Conservation (phyloP, 2,797 vertebrate species). For the Bovichtus variegatus region DNA sequence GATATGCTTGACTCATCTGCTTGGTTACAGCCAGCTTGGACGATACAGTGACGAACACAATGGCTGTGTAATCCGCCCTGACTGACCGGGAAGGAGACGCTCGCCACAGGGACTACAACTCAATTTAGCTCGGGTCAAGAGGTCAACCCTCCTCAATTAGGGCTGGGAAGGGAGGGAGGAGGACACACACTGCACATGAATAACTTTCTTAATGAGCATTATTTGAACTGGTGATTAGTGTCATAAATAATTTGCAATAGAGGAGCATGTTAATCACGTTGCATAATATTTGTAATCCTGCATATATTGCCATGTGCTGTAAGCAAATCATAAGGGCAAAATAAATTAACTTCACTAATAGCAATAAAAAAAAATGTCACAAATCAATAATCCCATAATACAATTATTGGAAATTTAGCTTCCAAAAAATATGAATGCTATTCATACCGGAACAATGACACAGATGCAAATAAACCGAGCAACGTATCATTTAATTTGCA, state of each 20-base stretch:
- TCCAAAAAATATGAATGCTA: slow-evolving; percentile 15
- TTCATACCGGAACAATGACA: slow-evolving; percentile 31
- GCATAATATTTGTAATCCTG: slow-evolving; percentile 75
- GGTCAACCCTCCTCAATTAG: slow-evolving; percentile 88
- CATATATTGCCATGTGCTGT: slow-evolving; percentile 33
- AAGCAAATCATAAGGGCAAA: slow-evolving; percentile 44
- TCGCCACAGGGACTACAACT: slow-evolving; percentile 87
- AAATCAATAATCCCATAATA: slow-evolving; percentile 54
- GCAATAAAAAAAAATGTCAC: slow-evolving; percentile 15
- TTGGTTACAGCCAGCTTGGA: slow-evolving; percentile 84
- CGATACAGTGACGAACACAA: slow-evolving; percentile 82
- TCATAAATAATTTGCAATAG: slow-evolving; percentile 84
- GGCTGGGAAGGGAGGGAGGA: slow-evolving; percentile 68
- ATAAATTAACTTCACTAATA: not conserved
- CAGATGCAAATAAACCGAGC: slow-evolving; percentile 46
- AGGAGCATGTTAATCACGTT: slow-evolving; percentile 78
- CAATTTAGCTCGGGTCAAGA: slow-evolving; percentile 86
- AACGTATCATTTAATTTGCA: slow-evolving; percentile 56
- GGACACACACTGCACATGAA: slow-evolving; percentile 82
- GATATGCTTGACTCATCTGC: slow-evolving; percentile 86
- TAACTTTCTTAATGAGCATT: slow-evolving; percentile 86
- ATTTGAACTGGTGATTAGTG: slow-evolving; percentile 85
- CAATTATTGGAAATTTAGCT: slow-evolving; percentile 52
- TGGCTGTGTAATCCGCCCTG: slow-evolving; percentile 85
- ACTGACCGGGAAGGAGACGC: slow-evolving; percentile 86